These are phyloP conservation scores for Zaprionus bogoriensis DNA, from an alignment of 2,888 invertebrate genomes.

Conservation along the genomic window DNA sequence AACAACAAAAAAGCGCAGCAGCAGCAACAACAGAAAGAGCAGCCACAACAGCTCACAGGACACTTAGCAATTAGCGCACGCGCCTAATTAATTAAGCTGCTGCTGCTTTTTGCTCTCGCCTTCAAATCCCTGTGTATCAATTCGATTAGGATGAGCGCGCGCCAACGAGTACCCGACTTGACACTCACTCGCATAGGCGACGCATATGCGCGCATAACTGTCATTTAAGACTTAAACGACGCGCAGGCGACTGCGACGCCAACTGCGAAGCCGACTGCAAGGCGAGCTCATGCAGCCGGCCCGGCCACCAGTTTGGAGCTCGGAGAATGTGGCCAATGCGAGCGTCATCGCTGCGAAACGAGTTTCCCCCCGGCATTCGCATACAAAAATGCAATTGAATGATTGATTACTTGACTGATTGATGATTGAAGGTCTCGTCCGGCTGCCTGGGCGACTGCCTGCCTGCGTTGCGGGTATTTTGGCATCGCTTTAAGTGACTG, in stretches of 20 bases:
- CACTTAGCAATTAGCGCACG: constrained; percentile 59
- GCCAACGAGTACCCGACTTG: not conserved
- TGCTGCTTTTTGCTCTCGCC: not conserved
- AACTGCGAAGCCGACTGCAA: too few relatives aligned
- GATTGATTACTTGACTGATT: constrained; percentile 77
- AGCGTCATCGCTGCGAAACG: constrained; percentile 32
- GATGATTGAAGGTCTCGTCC: constrained; percentile 71
- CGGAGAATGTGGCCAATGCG: constrained; percentile 53
- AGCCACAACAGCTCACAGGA: constrained; percentile 39
- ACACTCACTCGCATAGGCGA: constrained; percentile 7
- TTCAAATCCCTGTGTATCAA: constrained; percentile 18
- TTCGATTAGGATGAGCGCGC: constrained; percentile 10
- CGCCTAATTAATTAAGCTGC: constrained; percentile 62
- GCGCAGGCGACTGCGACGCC: not conserved
- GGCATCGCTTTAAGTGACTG: constrained; percentile 75
- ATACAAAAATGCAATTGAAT: constrained; percentile 56
- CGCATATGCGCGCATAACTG: constrained; percentile 53
- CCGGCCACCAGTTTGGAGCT: too few relatives aligned
- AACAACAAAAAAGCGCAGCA: constrained; percentile 16
- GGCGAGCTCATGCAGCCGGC: too few relatives aligned
- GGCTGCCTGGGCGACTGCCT: not conserved
- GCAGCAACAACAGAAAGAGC: constrained; percentile 17
- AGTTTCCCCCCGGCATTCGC: constrained; percentile 3
- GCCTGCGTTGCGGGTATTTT: constrained; percentile 40
- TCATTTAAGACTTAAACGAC: constrained; percentile 68